Evolutionary conservation across 1,140 invertebrate species (phyloP), one percentile per base, ranked within the genome.

Genomic region (Drosophila orosa): DNA sequence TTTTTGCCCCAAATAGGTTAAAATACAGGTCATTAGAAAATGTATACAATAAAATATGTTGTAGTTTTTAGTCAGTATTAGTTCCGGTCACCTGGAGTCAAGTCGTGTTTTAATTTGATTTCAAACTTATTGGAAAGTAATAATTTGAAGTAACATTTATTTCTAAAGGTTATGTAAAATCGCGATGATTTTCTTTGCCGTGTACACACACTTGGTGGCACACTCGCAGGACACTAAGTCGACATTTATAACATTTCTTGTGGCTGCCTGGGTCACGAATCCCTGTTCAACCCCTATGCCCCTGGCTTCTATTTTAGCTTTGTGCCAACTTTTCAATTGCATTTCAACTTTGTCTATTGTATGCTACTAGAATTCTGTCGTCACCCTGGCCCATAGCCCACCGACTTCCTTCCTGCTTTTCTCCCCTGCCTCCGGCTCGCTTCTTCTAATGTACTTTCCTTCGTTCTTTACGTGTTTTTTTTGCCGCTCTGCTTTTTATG

Each of bases 301-400:
- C 19, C 25, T 58, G 19, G 33, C 45, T 40, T 44, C 48, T 52
- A 47, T 44, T 62, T 39, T 19, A 9, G 55, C 42, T 60, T 61
- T 69, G 59, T 52, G 50, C 44, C 55, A 78, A 81, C 69, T 81
- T 85, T 86, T 85, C 82, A 85, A 85, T 85, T 85, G 78, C 82
- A 85, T 86, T 85, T 81, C 56, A 81, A 81, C 74, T 85, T 86
- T 74, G 58, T 85, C 78, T 81, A 47, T 80, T 59, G 60, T 71
- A 57, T 74, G 67, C 75, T 69, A 44, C 44, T 27, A 50, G 56
- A 69, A 50, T 60, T 59, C 19, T 45, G 54, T 56, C 74, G 61
- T 35, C 50, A 6, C 50, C 8, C 7, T 29, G 17, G 3, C 7
- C 12, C n/a, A 31, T 29, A 5, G 17, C 35, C 65, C 31, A 6